phyloP scores from a whole-genome alignment of 2,888 invertebrate genomes.

The Synanthedon vespiformis region DNA sequence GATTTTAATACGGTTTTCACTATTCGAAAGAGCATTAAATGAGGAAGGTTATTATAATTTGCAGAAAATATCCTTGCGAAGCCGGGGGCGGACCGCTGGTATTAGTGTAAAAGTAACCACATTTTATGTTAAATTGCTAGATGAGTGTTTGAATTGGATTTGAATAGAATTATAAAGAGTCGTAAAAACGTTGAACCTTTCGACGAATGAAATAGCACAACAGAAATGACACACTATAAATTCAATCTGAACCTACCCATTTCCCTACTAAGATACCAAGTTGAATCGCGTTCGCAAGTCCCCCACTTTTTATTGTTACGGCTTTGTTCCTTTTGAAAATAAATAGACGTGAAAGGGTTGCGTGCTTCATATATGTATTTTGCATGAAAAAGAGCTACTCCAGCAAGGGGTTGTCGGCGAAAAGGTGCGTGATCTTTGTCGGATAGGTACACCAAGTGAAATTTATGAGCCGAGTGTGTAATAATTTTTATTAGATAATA shows the following conservation, averaged over 20 bases:
- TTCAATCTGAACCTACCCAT: neutral
- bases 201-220: neutral
- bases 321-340: conserved; percentile 8
- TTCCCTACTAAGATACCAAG: neutral
- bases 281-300: conserved; percentile 5
- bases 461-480: conserved; percentile 7
- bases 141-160: no score
- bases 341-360: conserved; percentile 6
- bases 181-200: neutral
- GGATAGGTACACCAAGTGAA: conserved; percentile 3
- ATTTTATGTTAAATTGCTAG: no score
- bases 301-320: conserved; percentile 5
- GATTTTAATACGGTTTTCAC: no score
- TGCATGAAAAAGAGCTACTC: conserved; percentile 9
- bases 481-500: conserved; percentile 6
- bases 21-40: no score
- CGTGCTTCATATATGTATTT: conserved; percentile 7
- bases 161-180: neutral
- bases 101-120: no score
- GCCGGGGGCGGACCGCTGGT: no score
- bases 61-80: no score
- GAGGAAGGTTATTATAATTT: no score
- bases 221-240: conserved; percentile 1
- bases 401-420: conserved; percentile 3
- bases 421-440: conserved; percentile 9